Conservation (phyloP, 2,113 vertebrate genomes). For the Amia ocellicauda region DNA sequence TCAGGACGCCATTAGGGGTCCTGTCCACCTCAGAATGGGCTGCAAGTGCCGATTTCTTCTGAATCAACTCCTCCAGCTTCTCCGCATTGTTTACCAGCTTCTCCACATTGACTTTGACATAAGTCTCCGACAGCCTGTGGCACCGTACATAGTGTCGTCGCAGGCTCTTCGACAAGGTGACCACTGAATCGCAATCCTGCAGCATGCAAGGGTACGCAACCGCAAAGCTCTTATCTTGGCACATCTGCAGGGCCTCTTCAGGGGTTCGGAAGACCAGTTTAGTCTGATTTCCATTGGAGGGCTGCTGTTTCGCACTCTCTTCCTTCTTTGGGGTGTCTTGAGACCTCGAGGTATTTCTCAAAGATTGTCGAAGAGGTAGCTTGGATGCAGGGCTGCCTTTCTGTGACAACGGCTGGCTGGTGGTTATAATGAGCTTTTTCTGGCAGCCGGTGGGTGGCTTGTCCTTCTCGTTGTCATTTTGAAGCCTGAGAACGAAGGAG, state of each 20-base stretch:
- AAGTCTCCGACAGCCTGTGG: slow-evolving; percentile 69
- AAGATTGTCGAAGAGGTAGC: slow-evolving; percentile 27
- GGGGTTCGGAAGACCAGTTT: slow-evolving; percentile 51
- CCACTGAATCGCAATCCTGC: slow-evolving; percentile 85
- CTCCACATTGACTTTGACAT: slow-evolving; percentile 60
- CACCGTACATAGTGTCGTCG: slow-evolving; percentile 81
- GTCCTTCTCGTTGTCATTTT: slow-evolving; percentile 63
- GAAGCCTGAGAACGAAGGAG: slow-evolving; percentile 64
- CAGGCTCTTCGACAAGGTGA: slow-evolving; percentile 77
- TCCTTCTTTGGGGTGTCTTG: slow-evolving; percentile 17
- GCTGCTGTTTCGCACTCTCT: not conserved
- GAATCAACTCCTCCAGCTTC: slow-evolving; percentile 66
- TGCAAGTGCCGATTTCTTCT: slow-evolving; percentile 57
- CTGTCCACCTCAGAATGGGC: slow-evolving; percentile 30
- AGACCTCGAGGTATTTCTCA: slow-evolving; percentile 27
- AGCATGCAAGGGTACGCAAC: slow-evolving; percentile 90
- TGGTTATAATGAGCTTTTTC: slow-evolving; percentile 60
- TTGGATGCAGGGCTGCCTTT: slow-evolving; percentile 34
- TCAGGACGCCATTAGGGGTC: slow-evolving; percentile 49
- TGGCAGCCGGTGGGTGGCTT: slow-evolving; percentile 63
- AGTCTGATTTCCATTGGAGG: not conserved
- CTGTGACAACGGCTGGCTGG: slow-evolving; percentile 20
- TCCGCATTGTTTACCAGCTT: slow-evolving; percentile 70
- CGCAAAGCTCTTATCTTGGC: slow-evolving; percentile 76
- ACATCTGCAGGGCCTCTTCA: slow-evolving; percentile 92